Evolutionary conservation across 2,888 invertebrate species (phyloP).

Genomic region (Eubasilissa splendida): DNA sequence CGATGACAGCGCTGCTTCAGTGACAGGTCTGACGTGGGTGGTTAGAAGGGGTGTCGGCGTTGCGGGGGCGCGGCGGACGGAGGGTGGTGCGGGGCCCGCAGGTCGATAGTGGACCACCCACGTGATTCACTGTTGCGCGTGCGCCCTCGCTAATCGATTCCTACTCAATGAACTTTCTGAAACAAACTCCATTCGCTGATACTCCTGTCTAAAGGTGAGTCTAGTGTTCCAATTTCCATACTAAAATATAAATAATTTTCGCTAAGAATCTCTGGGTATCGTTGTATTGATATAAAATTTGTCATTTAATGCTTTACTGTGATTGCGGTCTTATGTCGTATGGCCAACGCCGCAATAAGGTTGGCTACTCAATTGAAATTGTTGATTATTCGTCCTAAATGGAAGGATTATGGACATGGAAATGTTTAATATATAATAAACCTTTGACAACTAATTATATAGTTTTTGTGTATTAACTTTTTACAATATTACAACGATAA

Average conservation of each 20-base stretch:
- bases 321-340: too few species aligned
- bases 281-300: too few species aligned
- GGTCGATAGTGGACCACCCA: conserved; percentile 54
- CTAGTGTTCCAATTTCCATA: conserved; percentile 15
- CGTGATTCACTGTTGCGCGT: conserved; percentile 47
- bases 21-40: conserved; percentile 31
- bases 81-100: conserved; percentile 30
- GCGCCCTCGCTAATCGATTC: conserved; percentile 52
- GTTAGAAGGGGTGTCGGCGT: neutral
- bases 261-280: too few species aligned
- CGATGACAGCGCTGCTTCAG: conserved; percentile 21
- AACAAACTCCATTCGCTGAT: conserved; percentile 49
- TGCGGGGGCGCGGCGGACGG: conserved; percentile 29
- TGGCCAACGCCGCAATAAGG: too few species aligned
- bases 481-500: too few species aligned
- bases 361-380: too few species aligned
- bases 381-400: too few species aligned
- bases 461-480: too few species aligned
- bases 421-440: too few species aligned
- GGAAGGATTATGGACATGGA: too few species aligned
- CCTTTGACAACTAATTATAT: too few species aligned
- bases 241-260: neutral
- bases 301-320: too few species aligned
- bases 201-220: conserved; percentile 52
- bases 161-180: conserved; percentile 53